These are phyloP conservation scores for Mesocricetus auratus DNA, from an alignment of 2,113 vertebrate genomes.

Conservation along the genomic window DNA sequence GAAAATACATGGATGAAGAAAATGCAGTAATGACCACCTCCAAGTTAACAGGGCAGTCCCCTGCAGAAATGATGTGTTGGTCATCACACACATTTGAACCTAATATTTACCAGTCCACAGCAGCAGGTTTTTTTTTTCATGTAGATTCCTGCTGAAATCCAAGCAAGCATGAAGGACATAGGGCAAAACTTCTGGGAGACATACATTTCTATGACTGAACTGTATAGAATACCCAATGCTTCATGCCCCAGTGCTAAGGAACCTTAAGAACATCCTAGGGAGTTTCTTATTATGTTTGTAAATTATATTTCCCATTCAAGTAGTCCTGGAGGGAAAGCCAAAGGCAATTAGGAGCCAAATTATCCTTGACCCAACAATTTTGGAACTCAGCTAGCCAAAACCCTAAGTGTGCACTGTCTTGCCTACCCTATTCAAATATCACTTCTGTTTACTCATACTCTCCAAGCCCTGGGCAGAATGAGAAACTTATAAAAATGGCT, in stretches of 20 bases:
- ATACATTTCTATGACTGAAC: not conserved
- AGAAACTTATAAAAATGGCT: not conserved
- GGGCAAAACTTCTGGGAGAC: too few relatives aligned
- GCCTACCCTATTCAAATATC: not conserved
- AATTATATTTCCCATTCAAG: constrained; percentile 1
- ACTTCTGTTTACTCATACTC: too few relatives aligned
- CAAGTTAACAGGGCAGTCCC: not conserved
- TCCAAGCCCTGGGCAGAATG: not conserved
- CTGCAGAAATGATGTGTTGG: not conserved
- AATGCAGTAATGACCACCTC: not conserved
- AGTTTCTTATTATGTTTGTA: not conserved
- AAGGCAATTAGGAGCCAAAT: not conserved
- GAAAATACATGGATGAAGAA: not conserved
- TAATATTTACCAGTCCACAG: not conserved
- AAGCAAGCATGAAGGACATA: not conserved
- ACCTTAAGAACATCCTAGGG: not conserved
- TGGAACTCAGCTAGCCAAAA: not conserved
- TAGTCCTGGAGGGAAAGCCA: not conserved
- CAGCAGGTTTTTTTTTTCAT: not conserved
- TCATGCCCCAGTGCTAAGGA: constrained; percentile 2
- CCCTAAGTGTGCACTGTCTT: not conserved
- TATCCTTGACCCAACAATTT: not conserved
- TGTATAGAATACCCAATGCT: not conserved
- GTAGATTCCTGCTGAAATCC: not conserved
- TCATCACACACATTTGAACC: not conserved